Conservation (phyloP, 2,797 vertebrate genomes). For the Gouania willdenowi region DNA sequence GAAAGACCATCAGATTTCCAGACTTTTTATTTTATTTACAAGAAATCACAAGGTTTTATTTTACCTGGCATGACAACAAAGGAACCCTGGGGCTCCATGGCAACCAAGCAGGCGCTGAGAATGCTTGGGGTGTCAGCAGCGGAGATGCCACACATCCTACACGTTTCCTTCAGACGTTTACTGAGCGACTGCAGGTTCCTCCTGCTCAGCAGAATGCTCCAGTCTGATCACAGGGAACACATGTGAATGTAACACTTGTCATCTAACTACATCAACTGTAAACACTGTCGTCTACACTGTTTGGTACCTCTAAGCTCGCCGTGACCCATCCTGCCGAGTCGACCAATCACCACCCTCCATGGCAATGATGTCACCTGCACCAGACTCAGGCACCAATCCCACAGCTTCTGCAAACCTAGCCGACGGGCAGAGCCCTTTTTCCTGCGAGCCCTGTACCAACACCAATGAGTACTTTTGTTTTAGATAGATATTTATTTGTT, state of each 20-base stretch:
- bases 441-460: constrained; percentile 84
- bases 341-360: constrained; percentile 98
- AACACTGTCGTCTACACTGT: not conserved
- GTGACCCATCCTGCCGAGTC: constrained; percentile 95
- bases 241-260: not conserved
- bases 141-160: constrained; percentile 96
- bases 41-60: no score
- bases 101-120: constrained; percentile 96
- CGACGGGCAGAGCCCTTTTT: constrained; percentile 96
- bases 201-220: constrained; percentile 96
- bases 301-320: constrained; percentile 92
- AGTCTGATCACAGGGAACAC: constrained; percentile 69
- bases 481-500: no score
- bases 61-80: constrained; percentile 99
- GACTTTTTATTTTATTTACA: no score
- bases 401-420: constrained; percentile 94
- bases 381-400: constrained; percentile 96
- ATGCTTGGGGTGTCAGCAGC: constrained; percentile 97
- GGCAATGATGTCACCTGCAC: constrained; percentile 98
- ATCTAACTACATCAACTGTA: not conserved
- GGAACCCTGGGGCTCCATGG: constrained; percentile 97
- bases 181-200: constrained; percentile 94
- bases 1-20: not conserved
- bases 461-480: not conserved
- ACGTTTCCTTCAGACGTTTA: constrained; percentile 95